These are phyloP conservation scores for Ginglymostoma cirratum DNA, from an alignment of 2,113 vertebrate species.

Conservation along the genomic window DNA sequence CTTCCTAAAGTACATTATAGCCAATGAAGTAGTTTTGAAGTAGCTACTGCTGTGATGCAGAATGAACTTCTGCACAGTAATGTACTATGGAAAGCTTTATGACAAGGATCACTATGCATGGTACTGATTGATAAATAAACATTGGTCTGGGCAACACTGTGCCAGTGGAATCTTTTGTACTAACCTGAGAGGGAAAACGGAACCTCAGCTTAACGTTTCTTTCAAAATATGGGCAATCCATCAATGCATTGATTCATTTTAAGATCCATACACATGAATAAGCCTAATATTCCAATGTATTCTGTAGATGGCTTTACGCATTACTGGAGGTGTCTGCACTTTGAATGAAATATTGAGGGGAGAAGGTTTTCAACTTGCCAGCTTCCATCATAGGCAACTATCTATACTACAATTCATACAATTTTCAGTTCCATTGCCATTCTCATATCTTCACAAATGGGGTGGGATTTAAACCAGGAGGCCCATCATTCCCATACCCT, in stretches of 20 bases:
- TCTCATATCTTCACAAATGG: neutral
- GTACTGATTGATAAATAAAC: neutral
- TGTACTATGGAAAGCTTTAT: neutral
- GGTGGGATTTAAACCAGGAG: neutral
- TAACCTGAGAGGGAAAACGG: neutral
- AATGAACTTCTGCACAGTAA: neutral
- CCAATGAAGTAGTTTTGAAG: neutral
- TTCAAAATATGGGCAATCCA: neutral
- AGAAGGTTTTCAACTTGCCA: neutral
- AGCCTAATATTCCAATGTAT: neutral
- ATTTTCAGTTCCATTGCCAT: neutral
- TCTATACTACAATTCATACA: neutral
- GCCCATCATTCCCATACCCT: too few species aligned
- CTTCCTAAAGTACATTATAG: neutral
- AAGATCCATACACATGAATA: neutral
- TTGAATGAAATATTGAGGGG: neutral
- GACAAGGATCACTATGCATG: neutral
- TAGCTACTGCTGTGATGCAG: neutral
- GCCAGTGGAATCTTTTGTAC: neutral
- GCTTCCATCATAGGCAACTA: neutral
- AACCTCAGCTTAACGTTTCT: neutral
- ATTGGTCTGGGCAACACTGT: neutral
- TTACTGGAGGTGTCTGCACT: neutral
- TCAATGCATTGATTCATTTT: neutral
- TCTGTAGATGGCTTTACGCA: neutral